Conservation (phyloP, 2,113 vertebrate species). For the Oreocharis arfaki region DNA sequence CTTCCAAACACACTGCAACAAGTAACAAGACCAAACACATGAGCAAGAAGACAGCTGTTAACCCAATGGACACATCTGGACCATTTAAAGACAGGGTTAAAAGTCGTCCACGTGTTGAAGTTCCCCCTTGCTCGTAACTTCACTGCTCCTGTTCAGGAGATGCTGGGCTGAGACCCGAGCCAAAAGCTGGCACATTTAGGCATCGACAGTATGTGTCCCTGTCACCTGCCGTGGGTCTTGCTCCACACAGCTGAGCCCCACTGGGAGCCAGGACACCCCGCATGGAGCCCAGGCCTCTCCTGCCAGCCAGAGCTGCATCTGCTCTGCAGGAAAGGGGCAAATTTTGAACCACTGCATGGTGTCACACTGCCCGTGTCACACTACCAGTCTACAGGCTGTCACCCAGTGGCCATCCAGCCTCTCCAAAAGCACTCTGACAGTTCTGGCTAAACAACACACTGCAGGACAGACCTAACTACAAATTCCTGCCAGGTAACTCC, state of each 20-base stretch:
- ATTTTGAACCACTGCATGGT: not conserved
- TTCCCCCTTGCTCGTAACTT: not conserved
- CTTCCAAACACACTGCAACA: not conserved
- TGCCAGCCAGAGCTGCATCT: not conserved
- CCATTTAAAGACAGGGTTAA: not conserved
- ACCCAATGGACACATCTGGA: not conserved
- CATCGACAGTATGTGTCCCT: rapidly evolving
- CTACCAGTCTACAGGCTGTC: rapidly evolving
- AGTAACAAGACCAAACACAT: not conserved
- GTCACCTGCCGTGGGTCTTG: not conserved
- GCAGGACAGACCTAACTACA: not conserved
- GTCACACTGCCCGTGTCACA: not conserved
- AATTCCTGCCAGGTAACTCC: not conserved
- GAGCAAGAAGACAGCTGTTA: not conserved
- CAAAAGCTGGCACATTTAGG: not conserved
- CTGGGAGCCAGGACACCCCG: not conserved
- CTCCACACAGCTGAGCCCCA: not conserved
- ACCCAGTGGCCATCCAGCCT: not conserved
- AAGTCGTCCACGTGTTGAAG: not conserved
- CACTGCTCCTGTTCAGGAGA: not conserved
- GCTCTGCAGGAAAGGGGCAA: not conserved
- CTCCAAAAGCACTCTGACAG: not conserved
- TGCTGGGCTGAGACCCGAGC: rapidly evolving
- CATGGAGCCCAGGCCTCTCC: not conserved
- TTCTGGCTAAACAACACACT: not conserved